Conservation (phyloP, 2,888 invertebrate species). For the Dryomyza anilis region DNA sequence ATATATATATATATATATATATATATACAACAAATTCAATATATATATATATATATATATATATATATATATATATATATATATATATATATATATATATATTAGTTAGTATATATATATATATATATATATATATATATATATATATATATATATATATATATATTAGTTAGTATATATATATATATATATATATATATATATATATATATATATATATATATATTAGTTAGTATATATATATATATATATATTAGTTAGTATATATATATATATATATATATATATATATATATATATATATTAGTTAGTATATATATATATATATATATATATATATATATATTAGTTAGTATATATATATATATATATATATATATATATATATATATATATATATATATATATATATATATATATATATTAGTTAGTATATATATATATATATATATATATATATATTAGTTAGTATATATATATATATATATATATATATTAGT, state of each 20-base stretch:
- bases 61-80: background rate
- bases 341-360: background rate
- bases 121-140: no score
- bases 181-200: background rate
- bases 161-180: background rate
- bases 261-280: background rate
- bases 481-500: slow-evolving; percentile 7
- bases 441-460: slow-evolving; percentile 8
- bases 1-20: no score
- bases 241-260: background rate
- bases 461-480: slow-evolving; percentile 2
- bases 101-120: background rate
- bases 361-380: slow-evolving; percentile 12
- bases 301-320: background rate
- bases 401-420: slow-evolving; percentile 13
- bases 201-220: background rate
- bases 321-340: slow-evolving; percentile 3
- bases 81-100: background rate
- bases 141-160: background rate
- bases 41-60: background rate
- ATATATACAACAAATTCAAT: no score
- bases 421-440: slow-evolving; percentile 9
- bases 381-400: slow-evolving; percentile 13
- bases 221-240: background rate
- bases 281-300: slow-evolving; percentile 5